Conservation (phyloP, 2,888 invertebrate genomes). For the Lithodes maja region DNA sequence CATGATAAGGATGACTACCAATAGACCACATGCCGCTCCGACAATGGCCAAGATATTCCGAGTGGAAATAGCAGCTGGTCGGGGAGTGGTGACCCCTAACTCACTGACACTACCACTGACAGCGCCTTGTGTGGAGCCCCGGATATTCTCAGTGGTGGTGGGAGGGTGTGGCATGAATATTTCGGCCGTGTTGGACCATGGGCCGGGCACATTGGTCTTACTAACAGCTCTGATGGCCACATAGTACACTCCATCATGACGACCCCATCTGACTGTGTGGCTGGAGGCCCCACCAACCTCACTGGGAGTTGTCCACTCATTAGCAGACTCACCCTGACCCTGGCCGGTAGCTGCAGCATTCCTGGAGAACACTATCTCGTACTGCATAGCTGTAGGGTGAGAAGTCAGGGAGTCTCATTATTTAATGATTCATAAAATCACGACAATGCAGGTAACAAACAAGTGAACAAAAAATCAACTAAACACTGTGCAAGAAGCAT, state of each 20-base stretch:
- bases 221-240: conserved; percentile 64
- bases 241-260: conserved; percentile 68
- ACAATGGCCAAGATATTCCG: conserved; percentile 67
- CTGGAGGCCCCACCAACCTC: conserved; percentile 41
- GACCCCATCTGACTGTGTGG: conserved; percentile 59
- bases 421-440: too few species aligned
- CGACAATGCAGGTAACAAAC: too few species aligned
- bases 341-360: conserved; percentile 42
- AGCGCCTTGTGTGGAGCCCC: conserved; percentile 65
- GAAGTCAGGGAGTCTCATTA: too few species aligned
- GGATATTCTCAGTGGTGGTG: conserved; percentile 69
- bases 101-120: conserved; percentile 60
- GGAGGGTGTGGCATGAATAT: conserved; percentile 68
- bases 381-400: conserved; percentile 48
- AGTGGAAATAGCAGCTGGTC: conserved; percentile 52
- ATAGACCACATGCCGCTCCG: conserved; percentile 62
- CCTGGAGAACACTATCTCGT: conserved; percentile 65
- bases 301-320: conserved; percentile 47
- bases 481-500: too few species aligned
- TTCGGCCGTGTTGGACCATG: conserved; percentile 63
- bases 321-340: conserved; percentile 51
- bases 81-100: conserved; percentile 61
- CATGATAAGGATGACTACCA: conserved; percentile 63
- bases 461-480: too few species aligned
- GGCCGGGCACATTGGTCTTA: conserved; percentile 34